Conservation (phyloP, 92 coral and sea anemone genomes). For the Metridium senile region DNA sequence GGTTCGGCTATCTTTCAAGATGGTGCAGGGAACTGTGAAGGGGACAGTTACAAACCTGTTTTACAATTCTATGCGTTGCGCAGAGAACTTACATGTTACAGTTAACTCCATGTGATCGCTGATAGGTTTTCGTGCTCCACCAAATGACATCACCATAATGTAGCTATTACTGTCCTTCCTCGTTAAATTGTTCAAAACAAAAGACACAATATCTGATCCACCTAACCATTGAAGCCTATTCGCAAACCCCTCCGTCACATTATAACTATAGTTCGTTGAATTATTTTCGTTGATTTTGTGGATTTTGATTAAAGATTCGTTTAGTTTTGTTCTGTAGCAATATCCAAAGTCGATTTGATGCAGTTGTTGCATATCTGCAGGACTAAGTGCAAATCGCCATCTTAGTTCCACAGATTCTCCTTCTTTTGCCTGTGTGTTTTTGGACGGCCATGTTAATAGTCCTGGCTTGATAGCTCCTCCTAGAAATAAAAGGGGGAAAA, state of each 20-base stretch:
- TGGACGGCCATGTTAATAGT: slow-evolving; percentile 14
- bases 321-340: neutral
- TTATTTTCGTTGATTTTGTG: slow-evolving; percentile 13
- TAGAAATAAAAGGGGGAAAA: too few relatives aligned
- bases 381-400: slow-evolving; percentile 21
- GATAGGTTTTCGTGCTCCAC: slow-evolving; percentile 4
- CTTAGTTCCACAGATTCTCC: slow-evolving; percentile 16
- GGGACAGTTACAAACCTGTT: too few relatives aligned
- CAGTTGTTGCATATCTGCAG: neutral
- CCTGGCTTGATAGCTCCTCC: slow-evolving; percentile 3
- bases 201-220: slow-evolving; percentile 8
- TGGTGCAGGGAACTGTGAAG: too few relatives aligned
- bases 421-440: slow-evolving; percentile 13
- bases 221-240: slow-evolving; percentile 41
- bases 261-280: slow-evolving; percentile 10
- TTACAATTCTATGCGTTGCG: too few relatives aligned
- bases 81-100: slow-evolving; percentile 37
- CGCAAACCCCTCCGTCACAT: slow-evolving; percentile 12
- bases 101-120: slow-evolving; percentile 29
- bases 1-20: too few relatives aligned
- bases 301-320: slow-evolving; percentile 24
- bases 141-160: slow-evolving; percentile 29
- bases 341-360: slow-evolving; percentile 18
- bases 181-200: slow-evolving; percentile 17
- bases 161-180: slow-evolving; percentile 30